Evolutionary conservation across 1,140 invertebrate species (phyloP).

Genomic region (Nephila pilipes): DNA sequence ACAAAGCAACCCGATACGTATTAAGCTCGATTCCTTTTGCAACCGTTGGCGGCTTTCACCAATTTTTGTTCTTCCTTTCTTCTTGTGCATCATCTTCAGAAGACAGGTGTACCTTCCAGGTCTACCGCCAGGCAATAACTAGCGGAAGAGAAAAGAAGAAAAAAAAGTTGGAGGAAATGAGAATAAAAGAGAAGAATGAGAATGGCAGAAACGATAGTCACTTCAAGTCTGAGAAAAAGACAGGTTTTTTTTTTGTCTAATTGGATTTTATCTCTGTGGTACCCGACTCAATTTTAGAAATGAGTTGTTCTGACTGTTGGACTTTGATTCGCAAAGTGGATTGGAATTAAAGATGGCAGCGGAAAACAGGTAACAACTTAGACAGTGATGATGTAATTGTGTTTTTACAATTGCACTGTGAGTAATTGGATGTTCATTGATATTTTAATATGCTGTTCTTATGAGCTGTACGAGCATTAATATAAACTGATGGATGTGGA

Average conservation of each 20-base stretch:
- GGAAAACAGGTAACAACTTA: too few species aligned
- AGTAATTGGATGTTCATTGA: too few species aligned
- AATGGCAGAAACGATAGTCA: slow-evolving; percentile 24
- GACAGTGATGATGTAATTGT: too few species aligned
- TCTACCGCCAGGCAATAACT: slow-evolving; percentile 56
- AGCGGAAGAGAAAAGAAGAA: slow-evolving; percentile 7
- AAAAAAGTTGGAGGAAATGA: neutral
- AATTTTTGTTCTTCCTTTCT: neutral
- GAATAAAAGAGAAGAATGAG: neutral
- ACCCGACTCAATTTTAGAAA: neutral
- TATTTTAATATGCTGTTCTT: too few species aligned
- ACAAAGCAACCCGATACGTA: slow-evolving; percentile 61
- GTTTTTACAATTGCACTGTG: too few species aligned
- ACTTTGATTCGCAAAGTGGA: neutral
- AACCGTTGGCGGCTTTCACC: slow-evolving; percentile 35
- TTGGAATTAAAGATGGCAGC: neutral
- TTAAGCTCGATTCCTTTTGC: slow-evolving; percentile 35
- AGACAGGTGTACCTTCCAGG: slow-evolving; percentile 52
- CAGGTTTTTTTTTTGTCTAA: slow-evolving; percentile 27
- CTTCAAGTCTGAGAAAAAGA: neutral
- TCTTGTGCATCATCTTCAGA: neutral
- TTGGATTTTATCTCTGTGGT: neutral
- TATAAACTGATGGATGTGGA: too few species aligned
- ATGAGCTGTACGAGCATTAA: too few species aligned
- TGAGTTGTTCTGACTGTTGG: neutral